phyloP scores from a whole-genome alignment of 2,888 invertebrate genomes.

The Trilocha varians region DNA sequence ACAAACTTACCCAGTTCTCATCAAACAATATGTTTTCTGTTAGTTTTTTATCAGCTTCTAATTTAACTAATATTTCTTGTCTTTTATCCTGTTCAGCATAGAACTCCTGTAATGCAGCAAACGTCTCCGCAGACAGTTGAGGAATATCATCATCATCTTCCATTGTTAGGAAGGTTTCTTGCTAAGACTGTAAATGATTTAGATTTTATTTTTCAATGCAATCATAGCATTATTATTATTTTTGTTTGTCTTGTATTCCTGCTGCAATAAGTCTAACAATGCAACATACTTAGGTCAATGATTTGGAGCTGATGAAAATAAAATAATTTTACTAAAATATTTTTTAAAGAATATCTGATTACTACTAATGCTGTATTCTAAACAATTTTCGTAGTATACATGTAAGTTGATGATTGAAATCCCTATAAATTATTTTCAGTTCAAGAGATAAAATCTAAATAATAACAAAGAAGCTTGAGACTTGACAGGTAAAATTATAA shows the following conservation, averaged over 20 bases:
- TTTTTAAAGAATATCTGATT: too few relatives aligned
- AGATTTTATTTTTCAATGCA: too few relatives aligned
- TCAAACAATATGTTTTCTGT: constrained; percentile 74
- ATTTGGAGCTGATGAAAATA: too few relatives aligned
- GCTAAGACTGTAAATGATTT: too few relatives aligned
- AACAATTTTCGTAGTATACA: too few relatives aligned
- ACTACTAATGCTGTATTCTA: too few relatives aligned
- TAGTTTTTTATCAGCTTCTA: constrained; percentile 55
- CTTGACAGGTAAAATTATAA: constrained; percentile 20
- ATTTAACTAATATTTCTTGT: constrained; percentile 67
- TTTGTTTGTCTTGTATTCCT: too few relatives aligned
- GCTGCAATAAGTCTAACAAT: too few relatives aligned
- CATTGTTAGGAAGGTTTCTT: constrained; percentile 20
- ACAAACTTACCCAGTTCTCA: constrained; percentile 84
- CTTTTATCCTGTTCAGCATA: constrained; percentile 79
- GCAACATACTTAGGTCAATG: too few relatives aligned
- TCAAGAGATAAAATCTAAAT: neutral
- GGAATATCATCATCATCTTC: constrained; percentile 76
- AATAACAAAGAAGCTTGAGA: neutral
- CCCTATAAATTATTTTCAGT: neutral
- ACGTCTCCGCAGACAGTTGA: constrained; percentile 78
- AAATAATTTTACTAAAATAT: too few relatives aligned
- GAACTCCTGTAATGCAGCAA: constrained; percentile 84
- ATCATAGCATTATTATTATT: too few relatives aligned
- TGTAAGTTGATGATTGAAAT: too few relatives aligned